Conservation (phyloP, 2,797 vertebrate genomes). For the Lepus townsendii region DNA sequence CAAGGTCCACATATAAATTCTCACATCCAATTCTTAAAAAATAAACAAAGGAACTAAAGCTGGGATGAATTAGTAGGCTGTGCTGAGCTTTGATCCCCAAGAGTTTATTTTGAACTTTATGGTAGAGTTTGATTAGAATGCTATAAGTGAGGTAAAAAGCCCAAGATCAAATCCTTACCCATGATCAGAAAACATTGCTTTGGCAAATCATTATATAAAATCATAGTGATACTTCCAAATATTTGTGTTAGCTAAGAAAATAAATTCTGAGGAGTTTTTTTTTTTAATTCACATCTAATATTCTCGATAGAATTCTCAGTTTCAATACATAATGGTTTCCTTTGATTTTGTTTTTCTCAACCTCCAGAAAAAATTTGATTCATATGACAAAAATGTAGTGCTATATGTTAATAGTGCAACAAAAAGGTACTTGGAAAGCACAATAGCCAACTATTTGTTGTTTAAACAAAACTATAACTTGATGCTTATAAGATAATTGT, state of each 20-base stretch:
- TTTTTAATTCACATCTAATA: background rate
- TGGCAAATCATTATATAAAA: background rate
- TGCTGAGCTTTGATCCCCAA: background rate
- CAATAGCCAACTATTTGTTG: background rate
- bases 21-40: conserved; percentile 6
- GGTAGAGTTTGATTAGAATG: background rate
- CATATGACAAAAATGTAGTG: background rate
- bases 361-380: background rate
- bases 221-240: background rate
- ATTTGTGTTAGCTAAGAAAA: background rate
- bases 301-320: background rate
- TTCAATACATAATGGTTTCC: background rate
- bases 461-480: background rate
- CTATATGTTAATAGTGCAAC: background rate
- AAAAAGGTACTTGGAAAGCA: background rate
- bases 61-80: background rate
- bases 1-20: background rate
- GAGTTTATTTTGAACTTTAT: background rate
- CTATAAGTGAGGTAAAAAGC: background rate
- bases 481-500: background rate
- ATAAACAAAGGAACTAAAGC: background rate
- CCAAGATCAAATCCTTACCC: background rate
- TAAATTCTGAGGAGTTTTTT: background rate
- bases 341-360: background rate
- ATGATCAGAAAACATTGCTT: background rate